Evolutionary conservation across 2,888 invertebrate species (phyloP).

Genomic region (Pycnomerus fuliginosus): DNA sequence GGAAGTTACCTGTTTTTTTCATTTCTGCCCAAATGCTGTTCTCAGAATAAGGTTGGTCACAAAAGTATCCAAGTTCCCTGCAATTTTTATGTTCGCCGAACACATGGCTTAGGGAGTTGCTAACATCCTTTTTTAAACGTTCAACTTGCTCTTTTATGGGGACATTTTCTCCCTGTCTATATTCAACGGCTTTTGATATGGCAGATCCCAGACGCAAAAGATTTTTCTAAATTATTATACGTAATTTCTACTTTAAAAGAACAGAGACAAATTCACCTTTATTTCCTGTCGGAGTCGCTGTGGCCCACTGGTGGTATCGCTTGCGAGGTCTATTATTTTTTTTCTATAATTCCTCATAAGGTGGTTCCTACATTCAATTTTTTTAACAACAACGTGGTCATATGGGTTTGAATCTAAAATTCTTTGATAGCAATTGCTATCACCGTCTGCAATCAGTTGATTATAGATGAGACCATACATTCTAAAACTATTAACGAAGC

Average conservation of each 20-base stretch:
- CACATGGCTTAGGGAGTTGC: constrained; percentile 7
- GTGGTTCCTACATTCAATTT: constrained; percentile 19
- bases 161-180: constrained; percentile 6
- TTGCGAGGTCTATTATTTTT: constrained; percentile 6
- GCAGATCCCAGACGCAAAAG: constrained; percentile 5
- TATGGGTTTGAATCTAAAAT: constrained; percentile 12
- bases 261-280: not conserved
- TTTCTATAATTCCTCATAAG: constrained; percentile 12
- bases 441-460: constrained; percentile 16
- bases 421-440: constrained; percentile 16
- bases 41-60: constrained; percentile 1
- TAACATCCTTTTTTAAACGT: constrained; percentile 10
- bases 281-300: constrained; percentile 3
- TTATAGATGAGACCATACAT: constrained; percentile 14
- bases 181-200: constrained; percentile 4
- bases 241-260: not conserved
- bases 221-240: constrained; percentile 6
- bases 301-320: constrained; percentile 2
- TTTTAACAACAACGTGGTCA: constrained; percentile 6
- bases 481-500: constrained; percentile 5
- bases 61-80: constrained; percentile 7
- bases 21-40: not conserved
- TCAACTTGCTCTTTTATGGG: constrained; percentile 3
- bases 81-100: constrained; percentile 16
- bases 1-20: not conserved